Conservation (phyloP, 2,113 vertebrate species). For the Pachyramphus minor region DNA sequence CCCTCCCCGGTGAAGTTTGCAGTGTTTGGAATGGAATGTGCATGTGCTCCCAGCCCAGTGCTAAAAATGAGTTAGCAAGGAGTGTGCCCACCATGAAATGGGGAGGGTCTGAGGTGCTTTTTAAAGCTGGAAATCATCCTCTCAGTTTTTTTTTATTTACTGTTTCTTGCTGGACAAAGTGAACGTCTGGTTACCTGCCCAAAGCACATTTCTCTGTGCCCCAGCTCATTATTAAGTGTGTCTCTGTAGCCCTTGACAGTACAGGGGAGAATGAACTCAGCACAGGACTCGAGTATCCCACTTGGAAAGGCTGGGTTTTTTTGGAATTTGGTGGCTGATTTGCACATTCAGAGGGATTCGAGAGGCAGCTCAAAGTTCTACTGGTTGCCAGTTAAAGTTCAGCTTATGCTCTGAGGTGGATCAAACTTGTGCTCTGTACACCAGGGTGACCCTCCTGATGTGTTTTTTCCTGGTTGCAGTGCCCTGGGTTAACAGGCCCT, state of each 20-base stretch:
- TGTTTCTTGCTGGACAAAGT: background rate
- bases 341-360: background rate
- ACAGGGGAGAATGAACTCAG: background rate
- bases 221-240: background rate
- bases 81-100: background rate
- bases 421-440: background rate
- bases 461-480: background rate
- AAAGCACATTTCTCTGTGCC: background rate
- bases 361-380: background rate
- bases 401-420: background rate
- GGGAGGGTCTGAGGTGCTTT: background rate
- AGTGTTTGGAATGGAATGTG: background rate
- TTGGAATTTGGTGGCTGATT: background rate
- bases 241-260: background rate
- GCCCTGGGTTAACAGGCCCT: background rate
- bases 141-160: background rate
- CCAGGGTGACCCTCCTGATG: background rate
- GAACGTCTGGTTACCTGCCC: slow-evolving; percentile 1
- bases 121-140: background rate
- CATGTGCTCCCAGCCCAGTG: background rate
- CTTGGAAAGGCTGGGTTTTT: background rate
- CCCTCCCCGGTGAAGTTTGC: background rate
- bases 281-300: background rate
- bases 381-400: background rate
- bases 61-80: background rate